Evolutionary conservation across 1,140 invertebrate species (phyloP).

Genomic region (Brachionus rotundiformis): DNA sequence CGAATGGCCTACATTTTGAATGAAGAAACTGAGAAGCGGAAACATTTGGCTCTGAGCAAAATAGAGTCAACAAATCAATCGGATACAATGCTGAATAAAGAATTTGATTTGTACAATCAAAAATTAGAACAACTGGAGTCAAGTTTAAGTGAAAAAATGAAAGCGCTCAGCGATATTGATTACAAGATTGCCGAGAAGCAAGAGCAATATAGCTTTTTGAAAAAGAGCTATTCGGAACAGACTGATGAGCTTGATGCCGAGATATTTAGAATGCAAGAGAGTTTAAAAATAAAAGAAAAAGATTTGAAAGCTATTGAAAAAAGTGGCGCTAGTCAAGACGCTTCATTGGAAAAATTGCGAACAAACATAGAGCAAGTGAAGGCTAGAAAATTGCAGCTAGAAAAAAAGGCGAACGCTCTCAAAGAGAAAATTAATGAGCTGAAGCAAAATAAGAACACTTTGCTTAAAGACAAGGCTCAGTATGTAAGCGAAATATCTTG

Average conservation of each 20-base stretch:
- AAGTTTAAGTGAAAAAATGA: background rate
- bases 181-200: background rate
- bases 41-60: background rate
- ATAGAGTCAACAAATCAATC: conserved; percentile 11
- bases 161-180: background rate
- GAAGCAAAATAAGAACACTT: background rate
- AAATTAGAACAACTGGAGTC: background rate
- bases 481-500: background rate
- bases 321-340: background rate
- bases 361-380: background rate
- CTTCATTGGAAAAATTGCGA: background rate
- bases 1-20: background rate
- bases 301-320: background rate
- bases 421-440: background rate
- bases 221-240: background rate
- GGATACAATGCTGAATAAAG: background rate
- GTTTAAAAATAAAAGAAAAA: background rate
- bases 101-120: conserved; percentile 1
- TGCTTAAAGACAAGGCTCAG: background rate
- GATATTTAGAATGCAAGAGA: background rate
- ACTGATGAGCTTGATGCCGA: background rate
- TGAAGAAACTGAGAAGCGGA: background rate
- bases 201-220: background rate
- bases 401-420: background rate
- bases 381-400: background rate